A percentile compares a stretch with the other conserved stretches of the same genome.
These are phyloP conservation scores for Polyommatus iphigenia DNA, from an alignment of 2,888 invertebrate genomes.

Conservation along the genomic window DNA sequence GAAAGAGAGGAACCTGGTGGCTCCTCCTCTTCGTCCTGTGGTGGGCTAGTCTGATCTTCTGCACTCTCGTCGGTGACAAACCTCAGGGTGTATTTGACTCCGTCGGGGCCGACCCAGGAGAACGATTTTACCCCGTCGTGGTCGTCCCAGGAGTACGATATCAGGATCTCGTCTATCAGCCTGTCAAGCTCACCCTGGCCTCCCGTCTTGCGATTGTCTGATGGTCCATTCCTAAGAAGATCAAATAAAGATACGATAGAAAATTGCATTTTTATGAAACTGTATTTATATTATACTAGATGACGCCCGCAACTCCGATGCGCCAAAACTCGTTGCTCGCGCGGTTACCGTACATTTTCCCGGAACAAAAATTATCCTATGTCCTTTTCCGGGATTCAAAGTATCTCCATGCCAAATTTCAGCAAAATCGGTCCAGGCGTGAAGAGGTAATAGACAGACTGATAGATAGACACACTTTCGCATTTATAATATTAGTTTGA, in stretches of 20 bases:
- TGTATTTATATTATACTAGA: no score
- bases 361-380: no score
- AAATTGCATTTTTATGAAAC: no score
- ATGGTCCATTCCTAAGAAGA: neutral
- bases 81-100: constrained; percentile 58
- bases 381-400: no score
- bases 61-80: constrained; percentile 69
- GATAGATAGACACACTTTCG: no score
- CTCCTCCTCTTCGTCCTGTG: neutral
- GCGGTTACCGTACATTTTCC: no score
- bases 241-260: neutral
- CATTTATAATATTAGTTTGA: no score
- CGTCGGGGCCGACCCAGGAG: constrained; percentile 57
- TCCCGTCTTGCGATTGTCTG: neutral
- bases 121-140: constrained; percentile 47
- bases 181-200: neutral
- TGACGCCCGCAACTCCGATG: no score
- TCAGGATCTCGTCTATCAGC: neutral
- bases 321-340: no score
- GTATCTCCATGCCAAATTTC: no score
- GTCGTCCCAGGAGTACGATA: neutral
- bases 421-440: no score
- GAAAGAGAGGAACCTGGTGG: neutral
- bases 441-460: no score
- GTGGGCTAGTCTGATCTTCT: neutral